Percentiles rank a stretch among this genome's conserved stretches.
These are phyloP conservation scores for Hetaerina titia DNA, from an alignment of 2,888 invertebrate species.

Conservation along the genomic window DNA sequence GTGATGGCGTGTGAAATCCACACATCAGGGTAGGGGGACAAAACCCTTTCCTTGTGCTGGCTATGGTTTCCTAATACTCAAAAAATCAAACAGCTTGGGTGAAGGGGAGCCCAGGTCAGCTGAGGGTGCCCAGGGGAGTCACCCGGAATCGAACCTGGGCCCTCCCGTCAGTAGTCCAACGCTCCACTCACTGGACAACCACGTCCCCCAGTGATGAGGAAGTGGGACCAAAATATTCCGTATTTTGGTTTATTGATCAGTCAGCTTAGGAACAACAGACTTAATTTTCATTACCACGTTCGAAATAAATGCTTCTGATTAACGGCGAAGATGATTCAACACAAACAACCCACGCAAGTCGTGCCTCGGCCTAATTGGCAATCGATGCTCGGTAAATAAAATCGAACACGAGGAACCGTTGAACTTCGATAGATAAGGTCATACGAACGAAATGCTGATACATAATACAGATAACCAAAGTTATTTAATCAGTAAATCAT, in stretches of 20 bases:
- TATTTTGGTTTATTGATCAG: neutral
- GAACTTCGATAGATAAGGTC: neutral
- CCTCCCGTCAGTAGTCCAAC: no score
- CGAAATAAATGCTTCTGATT: neutral
- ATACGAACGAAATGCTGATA: neutral
- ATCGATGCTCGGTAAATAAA: neutral
- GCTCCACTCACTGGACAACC: no score
- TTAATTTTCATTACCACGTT: neutral
- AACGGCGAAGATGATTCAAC: neutral
- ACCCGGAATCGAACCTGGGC: no score
- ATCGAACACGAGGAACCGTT: neutral
- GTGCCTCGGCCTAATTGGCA: neutral
- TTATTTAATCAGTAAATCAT: no score
- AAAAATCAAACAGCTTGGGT: no score
- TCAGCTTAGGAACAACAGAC: neutral
- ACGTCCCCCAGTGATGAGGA: neutral
- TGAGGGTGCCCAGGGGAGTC: no score
- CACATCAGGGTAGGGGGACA: no score
- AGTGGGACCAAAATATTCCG: neutral
- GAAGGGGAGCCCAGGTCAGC: no score
- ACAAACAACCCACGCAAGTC: neutral
- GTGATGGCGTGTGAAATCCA: no score
- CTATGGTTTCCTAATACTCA: no score
- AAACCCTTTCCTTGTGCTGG: no score
- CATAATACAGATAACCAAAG: no score